Conservation (phyloP, 2,113 vertebrate genomes). For the Alouatta palliata region DNA sequence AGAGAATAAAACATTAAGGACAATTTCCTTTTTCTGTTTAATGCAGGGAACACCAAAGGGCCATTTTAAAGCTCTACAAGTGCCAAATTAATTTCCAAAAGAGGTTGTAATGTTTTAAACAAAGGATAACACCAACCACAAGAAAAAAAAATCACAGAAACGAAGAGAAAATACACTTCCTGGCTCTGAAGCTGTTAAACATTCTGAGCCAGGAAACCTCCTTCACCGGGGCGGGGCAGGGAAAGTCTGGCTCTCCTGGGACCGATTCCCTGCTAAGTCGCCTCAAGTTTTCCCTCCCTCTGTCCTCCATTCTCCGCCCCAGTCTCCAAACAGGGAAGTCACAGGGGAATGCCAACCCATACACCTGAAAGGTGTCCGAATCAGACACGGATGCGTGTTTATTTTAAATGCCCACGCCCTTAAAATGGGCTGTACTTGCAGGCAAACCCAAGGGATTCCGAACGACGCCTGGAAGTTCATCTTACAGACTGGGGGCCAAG, state of each 20-base stretch:
- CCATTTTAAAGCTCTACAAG: background rate
- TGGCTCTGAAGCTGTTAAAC: conserved; percentile 47
- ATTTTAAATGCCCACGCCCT: background rate
- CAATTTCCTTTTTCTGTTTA: conserved; percentile 17
- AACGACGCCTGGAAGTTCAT: background rate
- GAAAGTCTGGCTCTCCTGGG: background rate
- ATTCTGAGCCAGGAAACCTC: conserved; percentile 63
- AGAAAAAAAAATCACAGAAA: background rate
- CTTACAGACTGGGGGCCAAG: background rate
- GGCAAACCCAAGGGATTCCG: background rate
- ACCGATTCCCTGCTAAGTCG: conserved; percentile 46
- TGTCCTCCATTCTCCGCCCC: background rate
- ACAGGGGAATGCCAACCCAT: background rate
- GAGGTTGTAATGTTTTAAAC: conserved; percentile 8
- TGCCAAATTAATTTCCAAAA: background rate
- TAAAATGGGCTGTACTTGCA: background rate
- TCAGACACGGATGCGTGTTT: background rate
- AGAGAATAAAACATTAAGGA: background rate
- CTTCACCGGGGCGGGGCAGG: background rate
- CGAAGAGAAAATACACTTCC: conserved; percentile 23
- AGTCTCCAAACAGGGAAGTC: background rate
- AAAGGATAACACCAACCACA: conserved; percentile 36
- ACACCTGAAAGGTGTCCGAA: background rate
- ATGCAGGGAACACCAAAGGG: background rate
- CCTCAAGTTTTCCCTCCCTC: background rate